Conservation (phyloP, 2,888 invertebrate genomes). For the Sarcophaga rosellei region DNA sequence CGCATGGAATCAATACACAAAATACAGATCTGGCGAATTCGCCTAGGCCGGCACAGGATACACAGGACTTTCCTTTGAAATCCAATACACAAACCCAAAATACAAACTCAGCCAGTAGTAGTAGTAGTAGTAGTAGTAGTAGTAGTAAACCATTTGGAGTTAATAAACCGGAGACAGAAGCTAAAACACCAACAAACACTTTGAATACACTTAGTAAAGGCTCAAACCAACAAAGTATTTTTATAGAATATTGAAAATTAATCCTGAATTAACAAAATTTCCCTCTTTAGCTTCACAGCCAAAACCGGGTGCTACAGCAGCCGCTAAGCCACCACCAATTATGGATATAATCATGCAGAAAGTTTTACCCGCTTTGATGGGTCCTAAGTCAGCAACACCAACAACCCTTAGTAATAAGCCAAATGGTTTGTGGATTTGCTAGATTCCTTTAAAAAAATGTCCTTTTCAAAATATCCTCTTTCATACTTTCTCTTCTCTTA, state of each 20-base stretch:
- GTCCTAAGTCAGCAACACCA: slow-evolving; percentile 7
- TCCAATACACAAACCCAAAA: neutral
- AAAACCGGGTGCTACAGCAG: neutral
- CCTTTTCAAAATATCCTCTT: neutral
- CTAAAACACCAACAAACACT: too few relatives aligned
- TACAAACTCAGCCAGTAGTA: slow-evolving; percentile 26
- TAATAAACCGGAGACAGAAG: slow-evolving; percentile 16
- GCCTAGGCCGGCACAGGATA: neutral
- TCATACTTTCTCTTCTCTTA: neutral
- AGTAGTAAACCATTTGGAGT: slow-evolving; percentile 4
- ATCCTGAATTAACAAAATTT: neutral
- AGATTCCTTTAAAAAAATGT: neutral
- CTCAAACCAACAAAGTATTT: slow-evolving; percentile 51
- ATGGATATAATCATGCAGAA: slow-evolving; percentile 60
- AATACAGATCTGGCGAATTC: neutral
- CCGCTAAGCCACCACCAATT: slow-evolving; percentile 46
- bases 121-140: neutral
- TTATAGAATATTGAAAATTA: neutral
- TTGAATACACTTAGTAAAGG: slow-evolving; percentile 35
- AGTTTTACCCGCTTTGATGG: slow-evolving; percentile 56
- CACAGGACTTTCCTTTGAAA: neutral
- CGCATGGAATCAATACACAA: slow-evolving; percentile 37
- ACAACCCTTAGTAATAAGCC: slow-evolving; percentile 32
- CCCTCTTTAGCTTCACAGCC: neutral
- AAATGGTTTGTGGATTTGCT: slow-evolving; percentile 33